Conservation (phyloP, 1,140 invertebrate species). For the Drosophila truncata region DNA sequence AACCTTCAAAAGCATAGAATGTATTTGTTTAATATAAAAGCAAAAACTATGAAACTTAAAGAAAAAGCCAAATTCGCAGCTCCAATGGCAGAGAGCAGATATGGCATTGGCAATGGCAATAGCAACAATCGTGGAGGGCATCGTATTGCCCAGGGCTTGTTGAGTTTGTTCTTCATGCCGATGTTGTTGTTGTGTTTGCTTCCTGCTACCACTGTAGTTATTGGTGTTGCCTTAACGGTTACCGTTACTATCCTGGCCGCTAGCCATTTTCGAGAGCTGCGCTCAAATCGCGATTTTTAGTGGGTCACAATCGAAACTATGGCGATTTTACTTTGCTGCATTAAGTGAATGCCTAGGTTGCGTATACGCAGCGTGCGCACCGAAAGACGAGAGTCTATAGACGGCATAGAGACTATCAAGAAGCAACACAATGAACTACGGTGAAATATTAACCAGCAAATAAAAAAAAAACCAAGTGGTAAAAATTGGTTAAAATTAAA, state of each 20-base stretch:
- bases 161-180: conserved; percentile 43
- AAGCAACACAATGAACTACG: too few relatives aligned
- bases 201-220: conserved; percentile 13
- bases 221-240: conserved; percentile 28
- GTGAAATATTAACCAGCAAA: too few relatives aligned
- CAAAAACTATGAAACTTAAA: background rate
- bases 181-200: background rate
- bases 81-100: conserved; percentile 15
- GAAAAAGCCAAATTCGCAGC: background rate
- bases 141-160: conserved; percentile 47
- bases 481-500: background rate
- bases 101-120: conserved; percentile 47
- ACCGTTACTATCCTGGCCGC: conserved; percentile 54
- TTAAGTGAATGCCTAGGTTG: conserved; percentile 54
- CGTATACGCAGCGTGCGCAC: conserved; percentile 53
- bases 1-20: background rate
- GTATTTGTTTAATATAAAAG: background rate
- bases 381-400: background rate
- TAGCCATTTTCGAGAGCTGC: conserved; percentile 43
- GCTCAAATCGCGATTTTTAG: conserved; percentile 56
- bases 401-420: too few relatives aligned
- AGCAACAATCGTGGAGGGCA: conserved; percentile 12
- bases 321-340: conserved; percentile 59
- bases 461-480: too few relatives aligned
- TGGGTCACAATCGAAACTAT: conserved; percentile 50